Evolutionary conservation across 1,140 invertebrate species (phyloP), one percentile per base, ranked within the genome.

Genomic region (Drosophila orosa): DNA sequence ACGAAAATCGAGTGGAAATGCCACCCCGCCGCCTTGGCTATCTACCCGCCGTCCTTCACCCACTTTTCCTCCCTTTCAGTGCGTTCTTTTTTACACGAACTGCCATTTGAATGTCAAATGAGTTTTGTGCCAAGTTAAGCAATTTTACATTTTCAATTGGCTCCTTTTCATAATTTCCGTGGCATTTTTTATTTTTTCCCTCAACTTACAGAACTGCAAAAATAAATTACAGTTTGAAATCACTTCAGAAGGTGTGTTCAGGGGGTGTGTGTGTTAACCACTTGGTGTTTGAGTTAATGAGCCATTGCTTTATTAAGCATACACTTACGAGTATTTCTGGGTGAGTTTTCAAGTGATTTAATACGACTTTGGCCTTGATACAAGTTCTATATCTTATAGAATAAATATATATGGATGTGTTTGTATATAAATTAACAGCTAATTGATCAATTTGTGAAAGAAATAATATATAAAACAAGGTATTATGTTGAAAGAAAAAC

Each of bases 101-200:
- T 65, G 59, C 56, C 63, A 76, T 80, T 80, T 80, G 56, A 80
- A 80, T 80, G 78, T 74, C 78, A 80, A 80, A 80, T 80, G 78
- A 80, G 78, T 80, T 80, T 80, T 80, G 78, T 80, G 78, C 78
- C 78, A 76, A 80, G 78, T 80, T 80, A 73, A 76, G 78, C 78
- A 80, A 80, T 80, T 80, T 80, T 80, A 66, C 65, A 80, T 76
- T 80, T 80, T 80, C 78, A 80, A 80, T 80, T 80, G 78, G 71
- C 78, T 69, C 44, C 61, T 80, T 76, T 76, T 73, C 78, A 80
- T 76, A 76, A 80, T 80, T 80, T 80, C 78, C 73, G 60, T 71
- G 57, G 47, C 60, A 66, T 44, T 44, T 65, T 50, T 57, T 15
- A 15, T 13, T 44, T 29, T 15, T 31, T 19, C 12, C 5, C 5